Evolutionary conservation across 2,113 vertebrate genomes (phyloP), one percentile per base, ranked within the genome.

Genomic region (Colaptes auratus): DNA sequence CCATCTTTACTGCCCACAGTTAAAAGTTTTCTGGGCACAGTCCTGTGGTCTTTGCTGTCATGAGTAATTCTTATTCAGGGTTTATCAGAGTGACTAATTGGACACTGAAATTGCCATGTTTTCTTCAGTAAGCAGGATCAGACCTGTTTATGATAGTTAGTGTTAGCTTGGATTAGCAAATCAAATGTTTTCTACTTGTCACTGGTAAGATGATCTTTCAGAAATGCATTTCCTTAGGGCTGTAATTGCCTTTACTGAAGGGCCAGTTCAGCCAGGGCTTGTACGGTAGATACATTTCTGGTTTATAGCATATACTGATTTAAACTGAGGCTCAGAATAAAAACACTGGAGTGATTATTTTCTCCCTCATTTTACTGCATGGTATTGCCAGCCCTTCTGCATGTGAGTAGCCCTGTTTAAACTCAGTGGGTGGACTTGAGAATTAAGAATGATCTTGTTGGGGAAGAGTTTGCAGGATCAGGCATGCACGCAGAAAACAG

Each of bases 171-270:
- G 92, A 65, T 94, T 96, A 92, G 95, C 95, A 93, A 97, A 93
- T 95, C 92, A 78, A 88, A 33, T 28, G 60, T 82, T 96, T 96
- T 96, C 95, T 97, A 1, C 42, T 95, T 97, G 93, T 95, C 93
- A 17, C 85, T 52, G 88, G 56, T 64, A 63, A 87, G 65, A 14
- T 92, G 76, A 48, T 52, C 42, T 95, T 97, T 96, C 93, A 81
- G 88, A 94, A 92, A 75, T 23, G 8, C 21, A 3, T 92, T 94
- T 92, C 73, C 58, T 80, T 61, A 53, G 79, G 85, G 93, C 76
- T 83, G 65, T 11, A 35, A 5, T 24, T 75, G 85, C 48, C 5
- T 81, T 82, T 17, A 48, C 50, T 76, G 70, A 78, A 35, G 53
- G 89, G 31, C 39, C 71, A 18, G 71, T 67, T 83, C 48, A 52